Base-by-base conservation (phyloP, 53 echinoderm and acorn worm genomes). In the Paracentrotus lividus region DNA sequence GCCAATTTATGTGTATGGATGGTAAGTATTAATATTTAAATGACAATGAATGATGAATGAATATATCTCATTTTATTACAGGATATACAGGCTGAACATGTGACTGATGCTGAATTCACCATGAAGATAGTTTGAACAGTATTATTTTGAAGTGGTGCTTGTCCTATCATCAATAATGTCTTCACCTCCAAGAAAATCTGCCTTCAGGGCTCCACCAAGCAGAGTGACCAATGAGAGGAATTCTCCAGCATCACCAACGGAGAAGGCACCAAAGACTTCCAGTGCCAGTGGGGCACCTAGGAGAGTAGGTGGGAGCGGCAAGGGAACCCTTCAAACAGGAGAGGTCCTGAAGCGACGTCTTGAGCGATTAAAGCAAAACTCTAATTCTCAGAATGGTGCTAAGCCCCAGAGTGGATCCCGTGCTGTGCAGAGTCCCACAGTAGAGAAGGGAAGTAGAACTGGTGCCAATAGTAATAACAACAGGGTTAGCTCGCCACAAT, bases 321-420 rank as follows among this genome's bases (percentile, higher is more conserved):
- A 49, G 33, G 33, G 49, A 72, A 75, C 52, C 3, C 51, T 42
- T 29, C 51, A 75, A 18, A 34, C 90, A 20, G 88, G 88, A 5
- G 90, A 90, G 15, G 49, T 90, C 47, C 32, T 90, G 15, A 90
- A 90, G 52, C 68, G 90, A 42, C 90, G 90, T 6, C 53, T 90
- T 16, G 90, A 90, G 44, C 75, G 90, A 27, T 45, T 90, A 75
- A 90, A 90, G 21, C 90, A 49, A 45, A 49, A 31, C 45, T 42
- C 49, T 16, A 90, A 42, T 44, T 36, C 86, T 56, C 86, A 56
- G 8, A 86, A 53, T 56, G 86, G 86, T 86, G 86, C 56, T 86
- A 86, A 86, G 56, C 53, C 86, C 86, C 23, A 81, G 47, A 87
- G 87, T 45, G 57, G 57, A 29, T 34, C 34, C 32, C 38, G 4